Conservation (phyloP, 2,797 vertebrate genomes). For the Gymnopithys bicolor region DNA sequence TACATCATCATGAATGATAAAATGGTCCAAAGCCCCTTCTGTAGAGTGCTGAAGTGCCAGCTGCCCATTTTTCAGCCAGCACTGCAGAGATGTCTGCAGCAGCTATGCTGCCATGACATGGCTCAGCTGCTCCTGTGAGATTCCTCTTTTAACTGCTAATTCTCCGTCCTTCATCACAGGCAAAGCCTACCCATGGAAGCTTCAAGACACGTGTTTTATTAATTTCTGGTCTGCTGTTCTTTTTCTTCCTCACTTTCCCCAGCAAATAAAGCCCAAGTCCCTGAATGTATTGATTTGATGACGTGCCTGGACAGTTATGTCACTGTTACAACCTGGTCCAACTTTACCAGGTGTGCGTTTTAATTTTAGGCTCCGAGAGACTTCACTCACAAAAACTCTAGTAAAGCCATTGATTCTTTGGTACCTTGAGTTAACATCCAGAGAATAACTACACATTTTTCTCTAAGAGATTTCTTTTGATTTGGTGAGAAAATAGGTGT, state of each 20-base stretch:
- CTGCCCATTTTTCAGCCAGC: not conserved
- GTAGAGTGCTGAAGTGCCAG: not conserved
- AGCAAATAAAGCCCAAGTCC: not conserved
- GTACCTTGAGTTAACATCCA: too few relatives aligned
- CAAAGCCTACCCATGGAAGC: not conserved
- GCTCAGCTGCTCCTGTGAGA: conserved; percentile 38
- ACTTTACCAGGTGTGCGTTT: too few relatives aligned
- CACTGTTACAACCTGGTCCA: not conserved
- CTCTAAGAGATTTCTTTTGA: too few relatives aligned
- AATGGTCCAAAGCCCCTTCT: not conserved
- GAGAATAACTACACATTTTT: too few relatives aligned
- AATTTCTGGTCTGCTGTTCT: not conserved
- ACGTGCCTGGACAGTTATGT: not conserved
- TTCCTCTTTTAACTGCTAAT: conserved; percentile 1
- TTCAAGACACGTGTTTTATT: not conserved
- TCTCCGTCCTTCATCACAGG: not conserved
- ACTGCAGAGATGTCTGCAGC: not conserved
- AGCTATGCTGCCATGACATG: not conserved
- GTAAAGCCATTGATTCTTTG: too few relatives aligned
- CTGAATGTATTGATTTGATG: not conserved
- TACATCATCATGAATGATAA: not conserved
- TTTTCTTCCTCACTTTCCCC: not conserved
- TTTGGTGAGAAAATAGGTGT: too few relatives aligned
- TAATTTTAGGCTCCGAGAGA: too few relatives aligned
- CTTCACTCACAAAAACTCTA: too few relatives aligned